Evolutionary conservation across 2,113 vertebrate genomes (phyloP).

Genomic region (Psilopogon haemacephalus): DNA sequence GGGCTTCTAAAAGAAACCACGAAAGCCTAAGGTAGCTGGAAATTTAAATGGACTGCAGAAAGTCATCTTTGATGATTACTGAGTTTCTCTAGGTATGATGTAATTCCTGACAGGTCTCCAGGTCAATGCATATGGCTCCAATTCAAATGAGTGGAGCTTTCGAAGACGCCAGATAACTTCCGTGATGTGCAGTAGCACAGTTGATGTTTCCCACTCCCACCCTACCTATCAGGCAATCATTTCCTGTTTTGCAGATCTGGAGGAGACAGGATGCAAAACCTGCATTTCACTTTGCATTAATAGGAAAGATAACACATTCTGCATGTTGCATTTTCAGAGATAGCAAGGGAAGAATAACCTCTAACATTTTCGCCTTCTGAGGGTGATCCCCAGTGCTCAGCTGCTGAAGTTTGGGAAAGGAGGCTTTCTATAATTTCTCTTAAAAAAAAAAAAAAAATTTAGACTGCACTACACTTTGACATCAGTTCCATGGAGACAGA

Average conservation of each 20-base stretch:
- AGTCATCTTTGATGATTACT: not conserved
- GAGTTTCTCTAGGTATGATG: conserved; percentile 9
- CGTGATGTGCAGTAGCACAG: not conserved
- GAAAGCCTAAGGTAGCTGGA: not conserved
- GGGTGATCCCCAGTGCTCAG: not conserved
- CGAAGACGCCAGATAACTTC: conserved; percentile 20
- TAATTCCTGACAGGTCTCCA: conserved; percentile 20
- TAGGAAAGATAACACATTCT: conserved; percentile 54
- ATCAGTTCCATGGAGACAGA: not conserved
- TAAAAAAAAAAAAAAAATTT: no score
- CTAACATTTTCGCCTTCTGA: conserved; percentile 1
- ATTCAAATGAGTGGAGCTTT: conserved; percentile 9
- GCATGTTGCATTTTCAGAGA: conserved; percentile 44
- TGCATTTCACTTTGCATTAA: conserved; percentile 58
- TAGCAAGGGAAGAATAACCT: conserved; percentile 50
- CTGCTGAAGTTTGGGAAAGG: not conserved
- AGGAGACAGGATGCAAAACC: conserved; percentile 32
- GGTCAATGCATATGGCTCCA: conserved; percentile 24
- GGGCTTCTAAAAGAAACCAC: not conserved
- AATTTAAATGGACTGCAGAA: conserved; percentile 13
- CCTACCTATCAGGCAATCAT: conserved; percentile 37
- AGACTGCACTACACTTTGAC: conserved; percentile 11
- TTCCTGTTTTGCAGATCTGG: conserved; percentile 34
- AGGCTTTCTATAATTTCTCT: not conserved
- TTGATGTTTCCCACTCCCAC: conserved; percentile 37